Percentiles rank a stretch among this genome's conserved stretches.
Conservation (phyloP, 2,113 vertebrate genomes). For the Bettongia penicillata region DNA sequence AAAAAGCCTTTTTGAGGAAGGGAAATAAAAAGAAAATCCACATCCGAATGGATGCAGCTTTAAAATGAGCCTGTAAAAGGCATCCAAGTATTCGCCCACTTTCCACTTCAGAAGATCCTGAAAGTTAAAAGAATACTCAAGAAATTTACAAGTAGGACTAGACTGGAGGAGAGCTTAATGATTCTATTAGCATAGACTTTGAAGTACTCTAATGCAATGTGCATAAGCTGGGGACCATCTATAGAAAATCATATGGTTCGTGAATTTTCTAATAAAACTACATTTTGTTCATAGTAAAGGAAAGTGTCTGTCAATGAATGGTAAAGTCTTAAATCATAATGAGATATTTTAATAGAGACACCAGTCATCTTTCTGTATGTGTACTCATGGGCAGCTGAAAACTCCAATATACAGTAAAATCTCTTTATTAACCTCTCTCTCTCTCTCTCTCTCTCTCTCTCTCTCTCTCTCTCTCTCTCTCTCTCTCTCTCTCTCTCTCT, state of each 20-base stretch:
- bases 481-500: too few relatives aligned
- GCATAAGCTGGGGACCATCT: not conserved
- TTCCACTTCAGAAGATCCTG: conserved; percentile 52
- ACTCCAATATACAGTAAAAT: not conserved
- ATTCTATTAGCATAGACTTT: conserved; percentile 63
- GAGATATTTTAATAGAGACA: conserved; percentile 29
- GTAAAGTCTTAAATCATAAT: conserved; percentile 46
- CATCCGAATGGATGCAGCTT: conserved; percentile 48
- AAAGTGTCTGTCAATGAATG: conserved; percentile 17
- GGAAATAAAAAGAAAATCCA: conserved; percentile 61
- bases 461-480: too few relatives aligned
- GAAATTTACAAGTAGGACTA: conserved; percentile 43
- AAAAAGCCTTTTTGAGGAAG: conserved; percentile 23
- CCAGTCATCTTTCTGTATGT: conserved; percentile 24
- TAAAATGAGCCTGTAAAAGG: conserved; percentile 68
- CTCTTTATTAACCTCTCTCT: not conserved
- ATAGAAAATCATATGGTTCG: not conserved
- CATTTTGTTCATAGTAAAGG: conserved; percentile 47
- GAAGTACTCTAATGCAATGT: conserved; percentile 59
- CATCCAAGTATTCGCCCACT: conserved; percentile 48
- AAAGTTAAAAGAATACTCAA: conserved; percentile 59
- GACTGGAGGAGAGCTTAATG: conserved; percentile 55
- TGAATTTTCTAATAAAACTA: conserved; percentile 54
- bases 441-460: too few relatives aligned
- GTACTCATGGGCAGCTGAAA: conserved; percentile 34